Evolutionary conservation across 2,113 vertebrate species (phyloP), one percentile per base, ranked within the genome.

Genomic region (Oreocharis arfaki): DNA sequence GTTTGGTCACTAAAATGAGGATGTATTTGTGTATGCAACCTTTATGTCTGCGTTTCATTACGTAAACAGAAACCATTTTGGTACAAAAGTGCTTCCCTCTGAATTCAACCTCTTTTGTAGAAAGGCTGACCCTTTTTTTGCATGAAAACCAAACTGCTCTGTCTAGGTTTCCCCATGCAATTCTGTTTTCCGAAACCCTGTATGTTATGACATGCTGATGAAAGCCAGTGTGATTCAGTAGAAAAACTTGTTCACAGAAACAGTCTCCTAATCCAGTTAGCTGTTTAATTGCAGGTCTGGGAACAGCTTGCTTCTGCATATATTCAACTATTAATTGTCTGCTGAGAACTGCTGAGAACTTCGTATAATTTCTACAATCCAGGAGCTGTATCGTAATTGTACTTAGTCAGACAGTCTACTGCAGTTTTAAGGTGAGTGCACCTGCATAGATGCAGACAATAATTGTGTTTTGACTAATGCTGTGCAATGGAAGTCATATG

Each of bases 321-420:
- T 87, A 93, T 95, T 89, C 37, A 91, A 82, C 80, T 89, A 80
- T 23, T 60, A 77, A 68, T 87, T 94, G 79, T 84, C 42, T 97
- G 84, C 65, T 90, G 78, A 96, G 77, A 55, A 53, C 7, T n/a
- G n/a, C n/a, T n/a, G n/a, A 75, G 49, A 74, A 67, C 42, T 93
- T 85, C 30, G 33, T 30, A 37, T 75, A 65, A 73, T 93, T 93
- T 96, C 23, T 77, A 37, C 87, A 96, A 83, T 90, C 59, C 46
- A 59, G 39, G 30, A 91, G 21, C 10, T 84, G 17, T 61, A 69
- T 64, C 4, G 4, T 59, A 90, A 67, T 47, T 60, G 22, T 56
- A 42, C 28, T 76, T 91, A 60, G 18, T 11, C 24, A 76, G 37
- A 37, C 16, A 59, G 33, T 32, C 41, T 71, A 50, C 14, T 3